phyloP scores from a whole-genome alignment of 2,113 vertebrate genomes.

The Prunella himalayana region DNA sequence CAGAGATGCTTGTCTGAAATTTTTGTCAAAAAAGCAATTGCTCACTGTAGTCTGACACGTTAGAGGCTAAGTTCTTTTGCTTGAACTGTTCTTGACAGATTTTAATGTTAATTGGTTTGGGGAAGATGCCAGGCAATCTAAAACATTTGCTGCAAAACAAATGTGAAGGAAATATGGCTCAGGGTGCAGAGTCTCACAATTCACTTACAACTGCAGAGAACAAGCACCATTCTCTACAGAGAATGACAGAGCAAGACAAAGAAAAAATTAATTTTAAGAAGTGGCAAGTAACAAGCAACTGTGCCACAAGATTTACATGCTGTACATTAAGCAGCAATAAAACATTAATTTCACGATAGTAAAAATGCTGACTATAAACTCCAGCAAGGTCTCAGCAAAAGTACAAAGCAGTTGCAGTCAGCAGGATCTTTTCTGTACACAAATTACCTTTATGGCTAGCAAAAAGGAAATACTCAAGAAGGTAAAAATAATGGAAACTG shows the following conservation, averaged over 20 bases:
- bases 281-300: neutral
- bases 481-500: neutral
- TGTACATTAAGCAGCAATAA: constrained; percentile 30
- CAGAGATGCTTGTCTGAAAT: neutral
- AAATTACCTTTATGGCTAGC: neutral
- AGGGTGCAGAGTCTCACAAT: neutral
- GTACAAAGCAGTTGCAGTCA: neutral
- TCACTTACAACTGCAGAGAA: neutral
- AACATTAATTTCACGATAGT: constrained; percentile 20
- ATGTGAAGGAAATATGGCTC: constrained; percentile 35
- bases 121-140: constrained; percentile 55
- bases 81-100: constrained; percentile 50
- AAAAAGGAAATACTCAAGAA: neutral
- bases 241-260: neutral
- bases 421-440: neutral
- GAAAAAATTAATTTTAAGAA: neutral
- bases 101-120: constrained; percentile 60
- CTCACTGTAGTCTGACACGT: constrained; percentile 28
- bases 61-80: constrained; percentile 6
- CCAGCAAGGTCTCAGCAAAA: constrained; percentile 1
- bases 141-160: constrained; percentile 39
- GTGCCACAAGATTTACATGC: neutral
- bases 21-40: constrained; percentile 38
- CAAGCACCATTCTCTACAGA: neutral
- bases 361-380: constrained; percentile 40